Conservation (phyloP, 1,140 invertebrate species). For the Macrobrachium nipponense region DNA sequence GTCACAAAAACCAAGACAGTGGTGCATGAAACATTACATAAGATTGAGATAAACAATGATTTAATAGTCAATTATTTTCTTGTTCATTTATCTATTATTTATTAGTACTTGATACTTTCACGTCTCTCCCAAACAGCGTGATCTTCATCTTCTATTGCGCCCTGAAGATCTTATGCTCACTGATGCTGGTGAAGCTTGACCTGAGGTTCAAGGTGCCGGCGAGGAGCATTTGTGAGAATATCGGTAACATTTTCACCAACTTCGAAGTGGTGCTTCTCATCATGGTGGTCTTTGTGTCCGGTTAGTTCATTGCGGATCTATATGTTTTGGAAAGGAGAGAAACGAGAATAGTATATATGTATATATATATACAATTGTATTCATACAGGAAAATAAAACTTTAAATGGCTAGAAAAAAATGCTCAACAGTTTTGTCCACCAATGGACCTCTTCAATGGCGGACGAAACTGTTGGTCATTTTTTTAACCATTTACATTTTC, state of each 20-base stretch:
- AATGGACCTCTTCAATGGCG: no score
- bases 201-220: conserved; percentile 53
- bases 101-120: neutral
- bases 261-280: conserved; percentile 43
- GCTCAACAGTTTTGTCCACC: no score
- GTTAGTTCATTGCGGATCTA: conserved; percentile 6
- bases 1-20: no score
- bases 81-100: neutral
- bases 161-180: conserved; percentile 54
- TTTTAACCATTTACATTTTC: no score
- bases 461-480: no score
- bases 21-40: no score
- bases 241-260: conserved; percentile 37
- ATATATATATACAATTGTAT: no score
- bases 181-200: conserved; percentile 50
- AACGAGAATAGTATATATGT: no score
- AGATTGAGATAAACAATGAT: no score
- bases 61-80: neutral
- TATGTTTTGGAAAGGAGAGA: neutral
- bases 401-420: no score
- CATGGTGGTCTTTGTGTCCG: conserved; percentile 47
- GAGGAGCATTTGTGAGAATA: conserved; percentile 38
- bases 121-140: conserved; percentile 23
- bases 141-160: conserved; percentile 51
- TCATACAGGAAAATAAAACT: no score